Base-by-base conservation (phyloP, 2,113 vertebrate genomes). In the Neoarius graeffei region DNA sequence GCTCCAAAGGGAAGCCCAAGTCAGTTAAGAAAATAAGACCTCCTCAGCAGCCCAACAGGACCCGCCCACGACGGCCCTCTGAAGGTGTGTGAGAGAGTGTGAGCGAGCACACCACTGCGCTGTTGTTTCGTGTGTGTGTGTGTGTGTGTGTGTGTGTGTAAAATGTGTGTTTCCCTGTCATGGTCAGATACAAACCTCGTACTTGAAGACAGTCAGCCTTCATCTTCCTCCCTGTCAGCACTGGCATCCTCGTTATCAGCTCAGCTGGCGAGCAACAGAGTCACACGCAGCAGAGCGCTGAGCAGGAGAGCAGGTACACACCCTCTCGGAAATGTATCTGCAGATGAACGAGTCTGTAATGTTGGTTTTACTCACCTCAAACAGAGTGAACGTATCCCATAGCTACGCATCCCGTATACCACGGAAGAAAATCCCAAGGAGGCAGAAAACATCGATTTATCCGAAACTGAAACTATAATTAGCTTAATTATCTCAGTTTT, bases 1-100 rank as follows among this genome's bases (percentile, higher is more conserved):
- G 97, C 89, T 96, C 96, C 20, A 99, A 97, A 96, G 96, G 96
- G 90, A 98, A 97, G 92, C 96, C 97, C 92, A 98, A 97, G 92
- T 96, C 96, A 93, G 94, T 94, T 91, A 99, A 96, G 94, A 94
- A 94, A 86, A 95, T 95, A 88, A 97, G 96, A 95, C 95, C 93
- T 94, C 96, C 93, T 91, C 92, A 95, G 92, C 94, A 96, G 93
- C 94, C 96, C 92, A 93, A 94, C 54, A 96, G 95, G 92, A 97
- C 93, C 83, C 95, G 93, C 85, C 96, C 96, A 93, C 96, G 94
- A 90, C 95, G 95, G 89, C 93, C 96, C 86, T 95, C 95, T 94
- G 96, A 96, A 86, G 97, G 98, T 99, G 94, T 54, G 60, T 52
- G 64, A 42, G 59, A 66, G 15, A 14, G 19, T 8, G 5, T 8